Percentiles rank a stretch among this genome's conserved stretches.
These are phyloP conservation scores for Lonchura striata DNA, from an alignment of 2,113 vertebrate species.

Conservation along the genomic window DNA sequence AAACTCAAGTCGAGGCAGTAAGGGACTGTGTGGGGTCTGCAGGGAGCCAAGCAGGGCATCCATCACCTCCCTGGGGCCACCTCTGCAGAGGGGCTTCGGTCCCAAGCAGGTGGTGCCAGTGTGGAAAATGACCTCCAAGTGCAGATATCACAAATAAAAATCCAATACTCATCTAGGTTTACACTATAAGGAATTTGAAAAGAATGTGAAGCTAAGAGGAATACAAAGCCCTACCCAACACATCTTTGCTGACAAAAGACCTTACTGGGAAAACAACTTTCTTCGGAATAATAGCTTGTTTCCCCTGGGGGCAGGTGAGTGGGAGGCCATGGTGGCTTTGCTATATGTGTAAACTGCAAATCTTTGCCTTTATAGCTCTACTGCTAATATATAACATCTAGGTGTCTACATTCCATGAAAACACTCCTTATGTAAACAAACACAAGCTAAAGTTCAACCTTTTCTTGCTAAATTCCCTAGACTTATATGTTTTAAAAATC, in stretches of 20 bases:
- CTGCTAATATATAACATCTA: not conserved
- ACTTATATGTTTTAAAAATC: not conserved
- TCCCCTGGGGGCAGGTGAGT: not conserved
- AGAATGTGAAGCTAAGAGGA: not conserved
- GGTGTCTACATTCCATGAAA: not conserved
- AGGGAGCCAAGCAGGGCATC: not conserved
- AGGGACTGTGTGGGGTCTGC: not conserved
- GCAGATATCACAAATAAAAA: not conserved
- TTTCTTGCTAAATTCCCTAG: not conserved
- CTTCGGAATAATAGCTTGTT: not conserved
- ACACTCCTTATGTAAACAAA: not conserved
- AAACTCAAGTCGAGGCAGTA: rapidly evolving
- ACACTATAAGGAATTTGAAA: not conserved
- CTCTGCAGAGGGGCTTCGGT: rapidly evolving
- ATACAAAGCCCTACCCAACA: not conserved
- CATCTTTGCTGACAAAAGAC: not conserved
- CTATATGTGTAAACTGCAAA: not conserved
- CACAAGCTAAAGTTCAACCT: not conserved
- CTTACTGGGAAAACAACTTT: not conserved
- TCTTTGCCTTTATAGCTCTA: not conserved
- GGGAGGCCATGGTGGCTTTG: not conserved
- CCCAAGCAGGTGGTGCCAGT: not conserved
- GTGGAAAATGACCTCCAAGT: not conserved
- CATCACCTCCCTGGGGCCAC: rapidly evolving
- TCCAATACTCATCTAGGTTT: not conserved